Evolutionary conservation across 2,113 vertebrate genomes (phyloP).

Genomic region (Crypturellus undulatus): DNA sequence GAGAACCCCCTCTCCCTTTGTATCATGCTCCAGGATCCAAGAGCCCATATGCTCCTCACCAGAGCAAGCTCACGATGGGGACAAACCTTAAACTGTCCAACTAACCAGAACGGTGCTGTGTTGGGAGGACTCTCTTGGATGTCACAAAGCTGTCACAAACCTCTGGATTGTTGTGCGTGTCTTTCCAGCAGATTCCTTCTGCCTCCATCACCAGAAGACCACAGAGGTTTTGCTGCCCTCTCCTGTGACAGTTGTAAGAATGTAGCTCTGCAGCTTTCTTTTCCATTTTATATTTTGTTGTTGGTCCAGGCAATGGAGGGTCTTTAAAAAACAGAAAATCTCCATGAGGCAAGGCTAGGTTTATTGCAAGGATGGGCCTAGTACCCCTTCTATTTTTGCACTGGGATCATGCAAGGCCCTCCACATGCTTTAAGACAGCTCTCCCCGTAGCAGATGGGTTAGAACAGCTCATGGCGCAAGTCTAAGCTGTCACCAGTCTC

Average conservation of each 20-base stretch:
- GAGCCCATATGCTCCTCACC: fast-evolving
- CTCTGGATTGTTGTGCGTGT: fast-evolving
- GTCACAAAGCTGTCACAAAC: not conserved
- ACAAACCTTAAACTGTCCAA: not conserved
- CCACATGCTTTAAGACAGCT: not conserved
- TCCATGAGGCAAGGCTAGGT: not conserved
- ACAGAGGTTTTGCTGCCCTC: not conserved
- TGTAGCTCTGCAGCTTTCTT: fast-evolving
- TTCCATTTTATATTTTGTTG: not conserved
- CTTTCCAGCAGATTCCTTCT: not conserved
- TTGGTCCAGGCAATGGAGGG: not conserved
- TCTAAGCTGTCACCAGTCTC: not conserved
- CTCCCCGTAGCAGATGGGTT: not conserved
- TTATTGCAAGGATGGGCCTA: fast-evolving
- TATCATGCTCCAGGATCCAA: fast-evolving
- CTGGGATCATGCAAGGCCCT: fast-evolving
- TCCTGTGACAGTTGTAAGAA: not conserved
- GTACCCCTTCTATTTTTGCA: not conserved
- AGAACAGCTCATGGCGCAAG: fast-evolving
- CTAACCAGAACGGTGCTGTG: not conserved
- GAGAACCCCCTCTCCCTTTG: not conserved
- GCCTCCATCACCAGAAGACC: not conserved
- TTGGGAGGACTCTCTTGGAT: not conserved
- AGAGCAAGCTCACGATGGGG: fast-evolving
- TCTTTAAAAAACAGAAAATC: not conserved